Evolutionary conservation across 2,113 vertebrate species (phyloP).

Genomic region (Tinamus guttatus): DNA sequence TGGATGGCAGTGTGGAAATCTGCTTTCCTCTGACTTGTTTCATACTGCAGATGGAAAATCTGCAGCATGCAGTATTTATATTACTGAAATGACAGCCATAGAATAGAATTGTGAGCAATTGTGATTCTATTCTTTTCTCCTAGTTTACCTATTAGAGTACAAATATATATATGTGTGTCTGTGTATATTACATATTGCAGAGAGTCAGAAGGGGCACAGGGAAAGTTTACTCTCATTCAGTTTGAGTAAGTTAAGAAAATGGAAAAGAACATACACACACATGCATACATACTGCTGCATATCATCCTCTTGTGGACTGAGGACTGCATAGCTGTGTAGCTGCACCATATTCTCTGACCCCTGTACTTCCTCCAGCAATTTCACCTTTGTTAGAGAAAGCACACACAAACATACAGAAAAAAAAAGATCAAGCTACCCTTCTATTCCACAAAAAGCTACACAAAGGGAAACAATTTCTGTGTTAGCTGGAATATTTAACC

Average conservation of each 20-base stretch:
- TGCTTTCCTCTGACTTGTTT: not conserved
- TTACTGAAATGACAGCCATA: not conserved
- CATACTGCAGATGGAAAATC: not conserved
- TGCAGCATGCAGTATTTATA: not conserved
- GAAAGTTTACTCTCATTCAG: conserved; percentile 43
- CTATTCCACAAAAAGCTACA: not conserved
- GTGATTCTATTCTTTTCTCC: not conserved
- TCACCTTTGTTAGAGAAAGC: not conserved
- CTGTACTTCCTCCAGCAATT: not conserved
- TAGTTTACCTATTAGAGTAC: not conserved
- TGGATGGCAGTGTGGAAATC: conserved; percentile 32
- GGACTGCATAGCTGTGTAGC: not conserved
- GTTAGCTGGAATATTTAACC: not conserved
- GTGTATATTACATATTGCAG: not conserved
- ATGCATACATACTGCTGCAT: not conserved
- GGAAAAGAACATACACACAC: not conserved
- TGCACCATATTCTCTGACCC: not conserved
- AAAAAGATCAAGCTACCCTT: not conserved
- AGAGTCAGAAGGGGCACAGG: conserved; percentile 5
- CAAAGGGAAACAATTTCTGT: not conserved
- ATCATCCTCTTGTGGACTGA: not conserved
- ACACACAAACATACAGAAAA: not conserved
- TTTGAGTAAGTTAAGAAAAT: not conserved
- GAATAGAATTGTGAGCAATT: conserved; percentile 3
- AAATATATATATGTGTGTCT: not conserved